phyloP scores from a whole-genome alignment of 2,113 vertebrate species.

The Machaerirhynchus nigripectus region DNA sequence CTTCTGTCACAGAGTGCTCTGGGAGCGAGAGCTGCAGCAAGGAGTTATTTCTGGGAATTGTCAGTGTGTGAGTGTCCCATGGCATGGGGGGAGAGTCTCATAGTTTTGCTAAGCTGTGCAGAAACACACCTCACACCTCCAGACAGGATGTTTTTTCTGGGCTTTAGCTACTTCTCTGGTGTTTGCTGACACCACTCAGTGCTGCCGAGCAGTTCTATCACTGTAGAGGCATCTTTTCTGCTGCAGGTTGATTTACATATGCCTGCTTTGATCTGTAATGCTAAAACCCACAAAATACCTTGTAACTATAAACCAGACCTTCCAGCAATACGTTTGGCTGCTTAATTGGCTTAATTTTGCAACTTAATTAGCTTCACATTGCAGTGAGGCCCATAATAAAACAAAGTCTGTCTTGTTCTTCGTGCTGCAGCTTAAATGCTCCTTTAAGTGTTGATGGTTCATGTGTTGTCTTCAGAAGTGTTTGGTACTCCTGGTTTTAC shows the following conservation, averaged over 20 bases:
- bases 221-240: not conserved
- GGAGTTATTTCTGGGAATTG: not conserved
- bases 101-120: not conserved
- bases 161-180: not conserved
- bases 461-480: not conserved
- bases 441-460: not conserved
- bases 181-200: not conserved
- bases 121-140: not conserved
- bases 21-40: not conserved
- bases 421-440: not conserved
- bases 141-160: not conserved
- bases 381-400: not conserved
- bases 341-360: conserved; percentile 5
- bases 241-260: not conserved
- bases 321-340: not conserved
- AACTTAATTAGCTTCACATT: not conserved
- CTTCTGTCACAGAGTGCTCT: fast-evolving
- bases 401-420: not conserved
- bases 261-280: conserved; percentile 3
- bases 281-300: not conserved
- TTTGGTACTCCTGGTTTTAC: not conserved
- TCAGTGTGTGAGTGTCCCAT: fast-evolving
- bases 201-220: not conserved
- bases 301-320: not conserved
- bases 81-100: not conserved